Evolutionary conservation across 2,113 vertebrate species (phyloP), one percentile per base, ranked within the genome.

Genomic region (Campylorhamphus procurvoides): DNA sequence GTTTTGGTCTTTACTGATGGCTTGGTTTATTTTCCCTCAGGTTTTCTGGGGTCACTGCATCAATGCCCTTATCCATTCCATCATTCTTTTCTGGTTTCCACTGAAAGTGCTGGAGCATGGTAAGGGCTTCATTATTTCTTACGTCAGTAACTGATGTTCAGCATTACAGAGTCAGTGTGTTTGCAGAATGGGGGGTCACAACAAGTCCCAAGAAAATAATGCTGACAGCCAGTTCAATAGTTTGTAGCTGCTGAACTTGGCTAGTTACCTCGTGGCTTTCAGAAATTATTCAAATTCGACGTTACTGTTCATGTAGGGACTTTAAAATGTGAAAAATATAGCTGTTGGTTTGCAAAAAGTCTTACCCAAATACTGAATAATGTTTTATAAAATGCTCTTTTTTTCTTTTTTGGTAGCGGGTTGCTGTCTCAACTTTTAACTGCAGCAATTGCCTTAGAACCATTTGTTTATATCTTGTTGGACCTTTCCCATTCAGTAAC

Each of bases 21-120:
- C 78, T 97, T 84, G 94, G 93, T 98, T 96, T 98, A 93, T 98
- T 97, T 98, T 97, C 95, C 96, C 80, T 40, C 97, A 99, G 99
- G 99, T 99, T 97, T 99, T 99, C 97, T 99, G 99, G 99, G 99
- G 99, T 98, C 99, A 99, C 98, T 99, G 99, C 98, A 99, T 99
- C 98, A 99, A 99, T 97, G 99, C 99, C 97, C 98, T 99, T 98
- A 98, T 99, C 98, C 99, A 99, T 98, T 99, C 99, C 93, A 98
- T 99, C 97, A 99, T 99, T 97, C 99, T 99, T 93, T 99, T 99
- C 97, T 99, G 99, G 99, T 99, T 99, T 98, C 99, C 99, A 56
- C 98, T 99, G 94, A 99, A 99, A 98, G 98, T 98, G 53, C 97
- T 99, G 96, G 99, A 99, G 94, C 99, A 99, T 7, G 99, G 99